Evolutionary conservation across 1,140 invertebrate species (phyloP), one percentile per base, ranked within the genome.

Genomic region (Macrobrachium rosenbergii): DNA sequence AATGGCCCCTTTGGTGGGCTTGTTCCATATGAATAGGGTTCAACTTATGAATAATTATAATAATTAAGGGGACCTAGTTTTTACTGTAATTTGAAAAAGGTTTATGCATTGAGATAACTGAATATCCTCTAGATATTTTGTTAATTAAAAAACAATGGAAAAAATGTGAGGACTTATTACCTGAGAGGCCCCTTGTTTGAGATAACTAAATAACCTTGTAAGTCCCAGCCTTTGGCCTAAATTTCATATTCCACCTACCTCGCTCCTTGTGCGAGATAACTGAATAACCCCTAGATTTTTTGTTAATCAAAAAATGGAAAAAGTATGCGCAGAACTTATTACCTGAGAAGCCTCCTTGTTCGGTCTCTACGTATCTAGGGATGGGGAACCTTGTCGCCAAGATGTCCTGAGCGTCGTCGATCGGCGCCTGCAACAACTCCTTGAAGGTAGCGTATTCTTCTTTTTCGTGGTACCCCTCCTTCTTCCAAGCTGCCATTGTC

Each of bases 281-380:
- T 37, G n/a, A n/a, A n/a, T n/a, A n/a, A n/a, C n/a, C n/a, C n/a
- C n/a, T n/a, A 37, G 1, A 37, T 37, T 37, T 37, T 37, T 37
- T 37, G 28, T 37, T 3, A 37, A 37, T 6, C 0, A 67, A 37
- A 69, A 5, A 28, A 28, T 43, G 43, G n/a, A 82, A 17, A 45
- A 67, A 45, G n/a, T 12, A 12, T 69, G 45, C 11, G 0, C 12
- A 73, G 78, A n/a, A 2, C 28, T 37, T 37, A 37, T 89, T 90
- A 94, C 94, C 93, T 95, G 96, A 37, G 98, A n/a, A 99, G 14
- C 98, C 98, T 63, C 98, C 98, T 91, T 99, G 97, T 92, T 99
- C 98, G 0, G 99, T 99, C 91, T 99, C 98, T 90, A 99, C 99
- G 92, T 99, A 99, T 75, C 99, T 94, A 6, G 99, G 99, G 94